Percentiles rank a stretch among this genome's conserved stretches.
phyloP scores from a whole-genome alignment of 92 coral and sea anemone genomes.

The Parazoanthus swiftii region DNA sequence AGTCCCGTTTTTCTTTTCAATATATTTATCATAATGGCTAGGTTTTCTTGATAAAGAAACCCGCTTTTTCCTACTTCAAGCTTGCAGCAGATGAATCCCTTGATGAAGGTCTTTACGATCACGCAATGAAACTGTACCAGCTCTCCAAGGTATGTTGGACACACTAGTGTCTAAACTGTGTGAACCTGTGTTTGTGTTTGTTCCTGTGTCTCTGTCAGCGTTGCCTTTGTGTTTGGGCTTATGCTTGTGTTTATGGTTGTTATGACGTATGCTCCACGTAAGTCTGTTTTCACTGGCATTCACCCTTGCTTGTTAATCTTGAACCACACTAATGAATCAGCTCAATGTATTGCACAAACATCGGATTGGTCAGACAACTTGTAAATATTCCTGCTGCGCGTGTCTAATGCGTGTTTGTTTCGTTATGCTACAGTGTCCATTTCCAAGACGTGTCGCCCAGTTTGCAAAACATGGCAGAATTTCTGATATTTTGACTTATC shows the following conservation, averaged over 20 bases:
- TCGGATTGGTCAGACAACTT: not conserved
- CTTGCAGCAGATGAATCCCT: slow-evolving; percentile 93
- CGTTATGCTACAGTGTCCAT: slow-evolving; percentile 69
- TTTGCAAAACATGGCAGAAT: slow-evolving; percentile 91
- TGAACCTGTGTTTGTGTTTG: not conserved
- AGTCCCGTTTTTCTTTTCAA: not conserved
- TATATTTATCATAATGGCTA: not conserved
- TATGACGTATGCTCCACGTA: not conserved
- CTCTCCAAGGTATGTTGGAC: slow-evolving; percentile 75
- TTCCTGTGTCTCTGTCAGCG: not conserved
- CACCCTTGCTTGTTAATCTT: not conserved
- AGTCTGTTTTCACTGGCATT: not conserved
- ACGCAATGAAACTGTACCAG: slow-evolving; percentile 91
- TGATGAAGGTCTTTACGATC: slow-evolving; percentile 67
- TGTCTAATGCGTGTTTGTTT: not conserved
- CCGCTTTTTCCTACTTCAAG: slow-evolving; percentile 39
- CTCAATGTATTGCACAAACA: not conserved
- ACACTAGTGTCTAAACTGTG: not conserved
- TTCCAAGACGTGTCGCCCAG: slow-evolving; percentile 80
- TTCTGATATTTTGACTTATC: slow-evolving; percentile 79
- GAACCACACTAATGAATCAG: not conserved
- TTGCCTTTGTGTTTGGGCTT: not conserved
- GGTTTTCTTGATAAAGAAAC: not conserved
- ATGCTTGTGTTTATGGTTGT: not conserved
- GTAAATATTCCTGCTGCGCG: not conserved